These are phyloP conservation scores for Phymatocera aterrima DNA, from an alignment of 2,888 invertebrate species.

Conservation along the genomic window DNA sequence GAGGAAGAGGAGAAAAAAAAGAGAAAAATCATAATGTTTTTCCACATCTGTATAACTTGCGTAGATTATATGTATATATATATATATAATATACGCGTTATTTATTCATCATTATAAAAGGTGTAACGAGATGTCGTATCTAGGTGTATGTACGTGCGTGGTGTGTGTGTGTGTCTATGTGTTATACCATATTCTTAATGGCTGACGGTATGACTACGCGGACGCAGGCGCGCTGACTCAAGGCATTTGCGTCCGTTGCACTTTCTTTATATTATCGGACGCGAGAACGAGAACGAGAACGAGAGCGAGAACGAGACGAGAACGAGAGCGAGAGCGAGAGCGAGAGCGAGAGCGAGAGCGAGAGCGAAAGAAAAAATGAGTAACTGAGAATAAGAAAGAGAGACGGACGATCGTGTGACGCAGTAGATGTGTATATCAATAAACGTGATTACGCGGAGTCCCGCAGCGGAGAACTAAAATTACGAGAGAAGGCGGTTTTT, in stretches of 20 bases:
- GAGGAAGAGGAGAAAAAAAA: too few relatives aligned
- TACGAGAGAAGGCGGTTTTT: not conserved
- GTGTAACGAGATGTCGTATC: conserved; percentile 12
- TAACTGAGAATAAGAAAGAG: not conserved
- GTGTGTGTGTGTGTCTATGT: not conserved
- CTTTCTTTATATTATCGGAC: conserved; percentile 47
- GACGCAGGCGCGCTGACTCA: conserved; percentile 44
- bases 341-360: conserved; percentile 69
- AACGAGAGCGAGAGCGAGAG: conserved; percentile 72
- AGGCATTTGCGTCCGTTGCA: conserved; percentile 48
- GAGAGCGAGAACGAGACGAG: too few relatives aligned
- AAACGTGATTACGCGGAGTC: conserved; percentile 35
- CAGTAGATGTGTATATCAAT: conserved; percentile 41
- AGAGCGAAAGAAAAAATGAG: not conserved
- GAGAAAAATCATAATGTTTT: not conserved
- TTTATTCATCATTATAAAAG: conserved; percentile 13
- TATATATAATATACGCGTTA: too few relatives aligned
- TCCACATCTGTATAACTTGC: not conserved
- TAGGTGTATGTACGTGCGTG: not conserved
- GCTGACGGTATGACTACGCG: conserved; percentile 1
- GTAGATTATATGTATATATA: too few relatives aligned
- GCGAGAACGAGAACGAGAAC: not conserved
- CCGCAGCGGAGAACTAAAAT: conserved; percentile 1
- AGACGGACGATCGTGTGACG: not conserved
- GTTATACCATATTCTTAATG: not conserved